These are phyloP conservation scores for Borostomias antarcticus DNA, from an alignment of 2,797 vertebrate genomes.

Conservation along the genomic window DNA sequence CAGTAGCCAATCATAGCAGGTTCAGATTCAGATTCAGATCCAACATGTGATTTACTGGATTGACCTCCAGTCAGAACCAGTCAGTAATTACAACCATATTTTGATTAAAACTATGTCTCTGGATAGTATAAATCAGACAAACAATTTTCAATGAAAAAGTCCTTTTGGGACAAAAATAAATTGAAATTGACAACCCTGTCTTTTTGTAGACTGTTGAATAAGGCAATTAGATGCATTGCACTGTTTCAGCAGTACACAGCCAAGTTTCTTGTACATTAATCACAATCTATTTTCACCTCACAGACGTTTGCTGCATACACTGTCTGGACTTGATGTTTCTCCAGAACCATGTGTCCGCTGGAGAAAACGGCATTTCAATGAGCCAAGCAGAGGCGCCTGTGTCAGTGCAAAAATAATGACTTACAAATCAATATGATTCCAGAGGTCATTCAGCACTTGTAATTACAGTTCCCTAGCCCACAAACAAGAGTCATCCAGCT, in stretches of 20 bases:
- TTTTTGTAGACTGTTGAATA: neutral
- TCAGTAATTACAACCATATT: too few relatives aligned
- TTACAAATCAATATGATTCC: constrained; percentile 47
- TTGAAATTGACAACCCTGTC: neutral
- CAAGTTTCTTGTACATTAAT: neutral
- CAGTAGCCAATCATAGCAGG: too few relatives aligned
- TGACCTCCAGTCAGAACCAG: too few relatives aligned
- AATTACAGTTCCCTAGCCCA: constrained; percentile 42
- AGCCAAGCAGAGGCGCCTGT: constrained; percentile 1
- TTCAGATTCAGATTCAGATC: too few relatives aligned
- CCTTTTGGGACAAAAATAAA: neutral
- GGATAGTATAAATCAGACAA: too few relatives aligned
- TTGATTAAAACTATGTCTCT: too few relatives aligned
- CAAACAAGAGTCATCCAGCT: constrained; percentile 24
- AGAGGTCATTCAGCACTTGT: constrained; percentile 42
- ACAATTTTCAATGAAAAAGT: too few relatives aligned
- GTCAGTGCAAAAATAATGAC: constrained; percentile 20
- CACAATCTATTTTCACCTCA: neutral
- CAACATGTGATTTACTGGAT: neutral
- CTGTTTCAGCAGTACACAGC: neutral
- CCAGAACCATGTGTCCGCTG: neutral
- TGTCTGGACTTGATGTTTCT: neutral
- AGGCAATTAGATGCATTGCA: neutral
- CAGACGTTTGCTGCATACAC: neutral
- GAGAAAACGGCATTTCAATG: neutral